Conservation (phyloP, 2,797 vertebrate genomes). For the Podargus strigoides region DNA sequence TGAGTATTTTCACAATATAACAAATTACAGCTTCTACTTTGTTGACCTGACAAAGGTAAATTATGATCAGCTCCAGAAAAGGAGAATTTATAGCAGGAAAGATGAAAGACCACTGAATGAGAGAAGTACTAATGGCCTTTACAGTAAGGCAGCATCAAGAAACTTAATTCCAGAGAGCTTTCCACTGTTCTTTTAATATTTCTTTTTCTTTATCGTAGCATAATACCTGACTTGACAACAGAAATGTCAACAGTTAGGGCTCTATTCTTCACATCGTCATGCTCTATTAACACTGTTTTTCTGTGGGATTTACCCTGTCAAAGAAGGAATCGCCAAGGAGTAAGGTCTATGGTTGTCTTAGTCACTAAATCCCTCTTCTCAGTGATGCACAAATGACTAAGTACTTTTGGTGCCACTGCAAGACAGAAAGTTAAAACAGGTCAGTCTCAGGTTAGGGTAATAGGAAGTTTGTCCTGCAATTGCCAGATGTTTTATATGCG, state of each 20-base stretch:
- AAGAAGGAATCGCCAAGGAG: slow-evolving; percentile 67
- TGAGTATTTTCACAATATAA: not conserved
- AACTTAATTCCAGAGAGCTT: slow-evolving; percentile 62
- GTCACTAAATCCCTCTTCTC: slow-evolving; percentile 71
- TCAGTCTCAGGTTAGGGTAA: slow-evolving; percentile 13
- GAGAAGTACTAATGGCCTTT: slow-evolving; percentile 52
- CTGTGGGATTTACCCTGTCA: slow-evolving; percentile 73
- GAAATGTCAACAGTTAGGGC: slow-evolving; percentile 70
- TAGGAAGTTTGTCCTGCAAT: not conserved
- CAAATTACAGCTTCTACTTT: slow-evolving; percentile 58
- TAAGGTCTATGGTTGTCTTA: slow-evolving; percentile 68
- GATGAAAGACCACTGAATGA: slow-evolving; percentile 55
- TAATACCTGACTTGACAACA: slow-evolving; percentile 72
- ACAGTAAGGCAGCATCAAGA: slow-evolving; percentile 62
- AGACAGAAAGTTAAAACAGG: slow-evolving; percentile 56
- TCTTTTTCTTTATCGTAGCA: slow-evolving; percentile 63
- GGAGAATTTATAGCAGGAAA: slow-evolving; percentile 57
- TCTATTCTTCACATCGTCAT: slow-evolving; percentile 71
- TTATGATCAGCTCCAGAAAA: slow-evolving; percentile 59
- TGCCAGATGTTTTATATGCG: not conserved
- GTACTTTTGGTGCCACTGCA: slow-evolving; percentile 53
- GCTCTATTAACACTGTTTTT: slow-evolving; percentile 73
- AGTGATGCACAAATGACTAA: slow-evolving; percentile 69
- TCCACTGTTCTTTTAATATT: slow-evolving; percentile 59
- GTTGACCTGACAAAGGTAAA: slow-evolving; percentile 48